phyloP scores from a whole-genome alignment of 2,797 vertebrate genomes.

The Tadarida brasiliensis region DNA sequence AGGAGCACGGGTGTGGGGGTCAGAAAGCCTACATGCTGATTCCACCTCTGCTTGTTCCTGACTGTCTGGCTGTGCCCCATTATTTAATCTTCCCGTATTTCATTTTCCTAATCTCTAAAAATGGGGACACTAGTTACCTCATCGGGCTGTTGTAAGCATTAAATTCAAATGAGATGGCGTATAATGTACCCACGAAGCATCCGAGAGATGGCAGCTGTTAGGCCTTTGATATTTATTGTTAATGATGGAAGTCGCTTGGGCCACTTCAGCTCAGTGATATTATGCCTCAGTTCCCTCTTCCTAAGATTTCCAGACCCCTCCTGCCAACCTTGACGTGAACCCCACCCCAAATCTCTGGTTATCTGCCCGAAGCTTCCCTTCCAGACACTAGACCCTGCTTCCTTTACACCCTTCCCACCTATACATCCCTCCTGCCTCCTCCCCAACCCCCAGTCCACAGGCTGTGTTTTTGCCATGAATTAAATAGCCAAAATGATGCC shows the following conservation, averaged over 20 bases:
- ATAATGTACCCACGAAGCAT: not conserved
- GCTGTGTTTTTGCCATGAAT: not conserved
- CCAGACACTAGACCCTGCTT: not conserved
- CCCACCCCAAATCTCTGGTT: not conserved
- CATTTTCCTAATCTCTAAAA: not conserved
- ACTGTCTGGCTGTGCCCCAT: not conserved
- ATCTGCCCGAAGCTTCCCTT: not conserved
- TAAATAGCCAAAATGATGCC: not conserved
- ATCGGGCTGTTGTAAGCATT: not conserved
- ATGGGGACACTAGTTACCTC: not conserved
- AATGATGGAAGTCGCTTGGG: not conserved
- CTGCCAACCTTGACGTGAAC: not conserved
- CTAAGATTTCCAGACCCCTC: not conserved
- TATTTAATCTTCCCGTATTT: not conserved
- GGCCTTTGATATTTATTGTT: not conserved
- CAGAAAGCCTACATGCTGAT: not conserved
- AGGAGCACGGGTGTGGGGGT: not conserved
- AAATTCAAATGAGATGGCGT: not conserved
- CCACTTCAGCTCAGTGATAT: not conserved
- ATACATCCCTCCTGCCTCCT: not conserved
- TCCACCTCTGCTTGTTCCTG: not conserved
- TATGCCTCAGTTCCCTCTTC: not conserved
- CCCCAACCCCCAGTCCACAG: accelerated
- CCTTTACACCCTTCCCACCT: not conserved
- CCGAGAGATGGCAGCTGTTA: not conserved